Percentiles rank a stretch among this genome's conserved stretches.
Evolutionary conservation across 2,888 invertebrate genomes (phyloP).

Genomic region (Plagodis dolabraria): DNA sequence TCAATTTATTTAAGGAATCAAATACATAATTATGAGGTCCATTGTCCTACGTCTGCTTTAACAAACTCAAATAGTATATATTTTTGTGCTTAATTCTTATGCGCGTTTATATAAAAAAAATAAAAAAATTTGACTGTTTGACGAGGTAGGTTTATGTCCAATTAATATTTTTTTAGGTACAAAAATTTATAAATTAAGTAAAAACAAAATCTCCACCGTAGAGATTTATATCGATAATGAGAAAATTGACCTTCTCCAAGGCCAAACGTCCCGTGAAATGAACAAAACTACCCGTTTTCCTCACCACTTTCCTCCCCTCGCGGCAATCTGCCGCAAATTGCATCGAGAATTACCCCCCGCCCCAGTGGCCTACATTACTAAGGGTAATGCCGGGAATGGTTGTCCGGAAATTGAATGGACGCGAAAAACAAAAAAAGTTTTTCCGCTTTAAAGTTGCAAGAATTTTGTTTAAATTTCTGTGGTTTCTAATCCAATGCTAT

Average conservation of each 20-base stretch:
- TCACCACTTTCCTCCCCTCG: background rate
- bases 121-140: too few relatives aligned
- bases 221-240: too few relatives aligned
- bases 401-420: slow-evolving; percentile 5
- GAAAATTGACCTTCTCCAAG: slow-evolving; percentile 1
- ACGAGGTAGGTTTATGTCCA: too few relatives aligned
- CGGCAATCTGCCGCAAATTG: slow-evolving; percentile 35
- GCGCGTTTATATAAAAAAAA: too few relatives aligned
- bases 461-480: background rate
- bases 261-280: slow-evolving; percentile 32
- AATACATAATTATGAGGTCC: too few relatives aligned
- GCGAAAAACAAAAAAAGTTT: slow-evolving; percentile 1
- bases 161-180: too few relatives aligned
- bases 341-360: slow-evolving; percentile 31
- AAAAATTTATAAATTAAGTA: too few relatives aligned
- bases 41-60: too few relatives aligned
- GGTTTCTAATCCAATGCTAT: background rate
- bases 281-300: slow-evolving; percentile 22
- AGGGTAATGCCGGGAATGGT: slow-evolving; percentile 4
- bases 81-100: too few relatives aligned
- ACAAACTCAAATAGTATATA: too few relatives aligned
- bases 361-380: slow-evolving; percentile 19
- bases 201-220: too few relatives aligned
- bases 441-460: background rate
- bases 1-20: too few relatives aligned